Evolutionary conservation across 1,140 invertebrate species (phyloP).

Genomic region (Phocides pigmalion): DNA sequence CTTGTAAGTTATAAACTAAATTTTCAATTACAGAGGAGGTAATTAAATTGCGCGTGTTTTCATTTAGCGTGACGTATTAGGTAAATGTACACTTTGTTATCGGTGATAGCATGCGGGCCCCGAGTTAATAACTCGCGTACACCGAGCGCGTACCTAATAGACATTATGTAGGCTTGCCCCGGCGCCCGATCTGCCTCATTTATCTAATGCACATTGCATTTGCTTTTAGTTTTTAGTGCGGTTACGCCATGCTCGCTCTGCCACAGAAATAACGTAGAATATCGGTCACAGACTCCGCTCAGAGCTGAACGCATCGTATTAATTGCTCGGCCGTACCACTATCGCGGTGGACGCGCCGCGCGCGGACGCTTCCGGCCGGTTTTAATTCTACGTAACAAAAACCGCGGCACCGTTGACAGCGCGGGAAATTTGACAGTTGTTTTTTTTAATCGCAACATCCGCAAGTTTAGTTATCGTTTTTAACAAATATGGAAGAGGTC

Average conservation of each 20-base stretch:
- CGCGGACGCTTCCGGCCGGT: conserved; percentile 72
- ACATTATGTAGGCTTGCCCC: conserved; percentile 35
- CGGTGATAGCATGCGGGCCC: conserved; percentile 30
- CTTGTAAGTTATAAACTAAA: no score
- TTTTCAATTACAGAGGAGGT: not conserved
- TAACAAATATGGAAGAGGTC: conserved; percentile 1
- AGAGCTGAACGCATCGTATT: conserved; percentile 69
- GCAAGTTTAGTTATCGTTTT: conserved; percentile 3
- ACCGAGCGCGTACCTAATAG: conserved; percentile 25
- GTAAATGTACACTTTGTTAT: conserved; percentile 22
- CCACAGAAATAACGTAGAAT: conserved; percentile 81
- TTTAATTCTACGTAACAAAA: conserved; percentile 50
- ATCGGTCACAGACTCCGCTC: conserved; percentile 77
- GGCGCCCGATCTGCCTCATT: conserved; percentile 62
- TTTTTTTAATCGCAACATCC: conserved; percentile 34
- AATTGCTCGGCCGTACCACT: conserved; percentile 74
- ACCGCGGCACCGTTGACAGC: conserved; percentile 55
- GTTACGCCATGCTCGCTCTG: conserved; percentile 70
- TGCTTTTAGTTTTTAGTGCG: conserved; percentile 78
- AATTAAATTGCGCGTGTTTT: not conserved
- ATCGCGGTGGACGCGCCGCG: conserved; percentile 68
- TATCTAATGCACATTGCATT: conserved; percentile 80
- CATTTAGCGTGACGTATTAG: not conserved
- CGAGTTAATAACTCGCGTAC: conserved; percentile 36
- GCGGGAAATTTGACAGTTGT: conserved; percentile 37